These are phyloP conservation scores for Leptopilina syphax DNA, from an alignment of 2,888 invertebrate genomes.

Conservation along the genomic window DNA sequence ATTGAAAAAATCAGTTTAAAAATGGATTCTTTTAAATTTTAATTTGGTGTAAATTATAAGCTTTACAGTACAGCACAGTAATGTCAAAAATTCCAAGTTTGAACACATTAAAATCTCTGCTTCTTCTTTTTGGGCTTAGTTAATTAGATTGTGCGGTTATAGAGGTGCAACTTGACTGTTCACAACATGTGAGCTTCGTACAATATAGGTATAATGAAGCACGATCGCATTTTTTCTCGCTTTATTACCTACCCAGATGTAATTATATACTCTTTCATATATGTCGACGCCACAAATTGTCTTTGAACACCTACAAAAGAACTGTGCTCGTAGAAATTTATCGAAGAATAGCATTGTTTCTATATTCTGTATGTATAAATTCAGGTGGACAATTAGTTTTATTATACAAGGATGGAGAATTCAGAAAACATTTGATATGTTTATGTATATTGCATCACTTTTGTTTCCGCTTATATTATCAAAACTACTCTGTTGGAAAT, in stretches of 20 bases:
- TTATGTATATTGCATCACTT: conserved; percentile 18
- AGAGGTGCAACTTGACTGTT: conserved; percentile 12
- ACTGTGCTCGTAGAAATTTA: conserved; percentile 1
- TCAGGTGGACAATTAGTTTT: conserved; percentile 2
- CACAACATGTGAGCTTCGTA: conserved; percentile 23
- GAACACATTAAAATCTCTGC: no score
- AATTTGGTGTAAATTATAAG: no score
- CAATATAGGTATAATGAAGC: conserved; percentile 16
- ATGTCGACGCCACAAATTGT: conserved; percentile 23
- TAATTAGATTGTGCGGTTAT: background rate
- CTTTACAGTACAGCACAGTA: no score
- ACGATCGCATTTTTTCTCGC: conserved; percentile 31
- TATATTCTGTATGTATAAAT: background rate
- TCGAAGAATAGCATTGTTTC: background rate
- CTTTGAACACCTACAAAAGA: conserved; percentile 33
- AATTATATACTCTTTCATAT: conserved; percentile 36
- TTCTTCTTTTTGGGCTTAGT: background rate
- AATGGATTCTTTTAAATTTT: no score
- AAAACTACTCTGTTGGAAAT: conserved; percentile 36
- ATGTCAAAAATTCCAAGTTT: no score
- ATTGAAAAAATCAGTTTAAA: no score
- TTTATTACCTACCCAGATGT: conserved; percentile 34
- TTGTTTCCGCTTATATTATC: conserved; percentile 35
- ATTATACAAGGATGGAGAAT: background rate
- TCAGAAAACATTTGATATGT: conserved; percentile 3